Conservation (phyloP, 2,797 vertebrate genomes). For the Chrosomus eos region DNA sequence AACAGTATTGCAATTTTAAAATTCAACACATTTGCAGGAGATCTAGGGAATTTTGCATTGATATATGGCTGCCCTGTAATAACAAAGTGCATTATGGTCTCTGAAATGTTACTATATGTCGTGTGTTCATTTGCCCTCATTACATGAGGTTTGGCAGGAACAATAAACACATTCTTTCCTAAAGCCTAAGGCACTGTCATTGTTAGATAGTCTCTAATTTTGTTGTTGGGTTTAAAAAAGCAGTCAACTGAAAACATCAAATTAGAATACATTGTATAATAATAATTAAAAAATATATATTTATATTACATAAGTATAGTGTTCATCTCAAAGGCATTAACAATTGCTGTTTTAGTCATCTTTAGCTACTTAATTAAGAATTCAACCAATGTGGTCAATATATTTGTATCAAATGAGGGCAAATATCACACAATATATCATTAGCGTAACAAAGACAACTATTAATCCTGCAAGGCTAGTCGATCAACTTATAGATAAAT, state of each 20-base stretch:
- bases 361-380: not conserved
- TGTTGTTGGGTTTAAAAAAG: slow-evolving; percentile 5
- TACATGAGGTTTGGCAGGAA: slow-evolving; percentile 43
- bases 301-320: slow-evolving; percentile 10
- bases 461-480: slow-evolving; percentile 34
- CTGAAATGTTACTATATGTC: slow-evolving; percentile 17
- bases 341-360: not conserved
- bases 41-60: slow-evolving; percentile 42
- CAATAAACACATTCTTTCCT: not conserved
- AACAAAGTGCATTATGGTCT: slow-evolving; percentile 22
- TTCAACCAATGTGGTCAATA: slow-evolving; percentile 26
- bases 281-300: slow-evolving; percentile 10
- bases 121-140: not conserved
- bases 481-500: slow-evolving; percentile 4
- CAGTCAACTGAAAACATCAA: slow-evolving; percentile 17
- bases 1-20: slow-evolving; percentile 76
- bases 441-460: slow-evolving; percentile 25
- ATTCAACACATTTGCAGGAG: slow-evolving; percentile 48
- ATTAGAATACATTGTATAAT: slow-evolving; percentile 1
- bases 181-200: slow-evolving; percentile 1
- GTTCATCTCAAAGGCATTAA: not conserved
- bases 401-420: not conserved
- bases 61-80: slow-evolving; percentile 47
- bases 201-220: not conserved
- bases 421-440: slow-evolving; percentile 32